Evolutionary conservation across 2,888 invertebrate species (phyloP), one percentile per base, ranked within the genome.

Genomic region (Brachyptera putata): DNA sequence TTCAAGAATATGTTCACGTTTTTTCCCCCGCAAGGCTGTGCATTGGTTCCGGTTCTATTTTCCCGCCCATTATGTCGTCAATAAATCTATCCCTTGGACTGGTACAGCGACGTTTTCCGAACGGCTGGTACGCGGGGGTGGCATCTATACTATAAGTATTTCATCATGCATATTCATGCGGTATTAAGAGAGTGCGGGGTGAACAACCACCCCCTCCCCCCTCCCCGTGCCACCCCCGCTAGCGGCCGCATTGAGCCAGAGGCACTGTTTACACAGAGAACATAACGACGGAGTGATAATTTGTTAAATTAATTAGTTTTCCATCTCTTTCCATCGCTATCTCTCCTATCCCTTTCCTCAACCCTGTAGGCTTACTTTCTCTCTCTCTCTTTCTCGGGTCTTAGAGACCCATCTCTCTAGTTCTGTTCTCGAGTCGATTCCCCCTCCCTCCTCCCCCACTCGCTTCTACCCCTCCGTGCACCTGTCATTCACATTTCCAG

Each of bases 221-320:
- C 49, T 11, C 30, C 30, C 30, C 30, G 11, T 30, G 30, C 30
- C 30, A 4, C 49, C n/a, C n/a, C n/a, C n/a, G n/a, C n/a, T n/a
- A 7, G 0, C 1, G 21, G n/a, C 21, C 49, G 16, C 25, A 25
- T 22, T 49, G n/a, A 25, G 49, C 49, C 49, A 22, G 60, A 62
- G 34, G 53, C 50, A 18, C n/a, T 53, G 53, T 53, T 53, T 53
- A 53, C 53, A 53, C 53, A 18, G 21, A 14, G 36, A 16, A 18
- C 53, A 34, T 46, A 41, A 57, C 43, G 55, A 49, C 56, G 49
- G 56, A 41, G 61, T 58, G 63, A 63, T 63, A 63, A 61, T 61
- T 63, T 61, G 60, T 56, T 63, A 61, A 63, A 63, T 60, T 60
- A 63, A 63, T 63, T 63, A 63, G 60, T 63, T 60, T 58, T 18